phyloP scores from a whole-genome alignment of 1,140 invertebrate genomes.

The Drosophila auraria region DNA sequence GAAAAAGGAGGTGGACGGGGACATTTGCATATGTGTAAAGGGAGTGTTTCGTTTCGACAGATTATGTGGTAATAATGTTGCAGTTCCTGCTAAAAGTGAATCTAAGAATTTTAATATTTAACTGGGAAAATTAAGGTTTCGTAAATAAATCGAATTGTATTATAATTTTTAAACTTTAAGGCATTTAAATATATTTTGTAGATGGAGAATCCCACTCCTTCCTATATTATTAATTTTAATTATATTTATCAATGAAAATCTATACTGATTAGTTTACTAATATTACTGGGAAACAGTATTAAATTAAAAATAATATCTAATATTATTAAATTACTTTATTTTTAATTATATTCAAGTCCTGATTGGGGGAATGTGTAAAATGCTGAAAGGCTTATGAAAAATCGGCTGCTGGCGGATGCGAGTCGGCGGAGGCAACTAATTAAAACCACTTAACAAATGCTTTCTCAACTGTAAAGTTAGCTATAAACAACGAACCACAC shows the following conservation, averaged over 20 bases:
- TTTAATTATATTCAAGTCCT: no score
- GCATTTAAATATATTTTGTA: background rate
- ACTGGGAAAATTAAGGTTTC: no score
- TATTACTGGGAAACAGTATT: no score
- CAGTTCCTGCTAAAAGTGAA: background rate
- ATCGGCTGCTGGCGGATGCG: conserved; percentile 4
- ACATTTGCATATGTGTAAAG: conserved; percentile 35
- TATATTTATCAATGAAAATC: no score
- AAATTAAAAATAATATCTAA: no score
- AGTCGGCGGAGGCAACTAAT: conserved; percentile 60
- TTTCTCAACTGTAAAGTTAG: conserved; percentile 83
- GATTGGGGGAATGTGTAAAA: no score
- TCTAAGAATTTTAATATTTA: no score
- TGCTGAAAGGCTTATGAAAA: conserved; percentile 15
- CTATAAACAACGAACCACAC: conserved; percentile 68
- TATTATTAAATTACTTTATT: no score
- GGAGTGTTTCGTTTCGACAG: conserved; percentile 25
- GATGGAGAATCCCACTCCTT: no score
- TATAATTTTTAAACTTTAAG: background rate
- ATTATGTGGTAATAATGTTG: conserved; percentile 11
- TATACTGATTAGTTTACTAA: no score
- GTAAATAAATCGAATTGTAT: background rate
- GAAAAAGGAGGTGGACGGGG: background rate
- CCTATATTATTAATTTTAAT: background rate
- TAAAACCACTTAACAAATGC: conserved; percentile 81